Conservation (phyloP, 2,888 invertebrate genomes). For the Onthophagus sagittarius region DNA sequence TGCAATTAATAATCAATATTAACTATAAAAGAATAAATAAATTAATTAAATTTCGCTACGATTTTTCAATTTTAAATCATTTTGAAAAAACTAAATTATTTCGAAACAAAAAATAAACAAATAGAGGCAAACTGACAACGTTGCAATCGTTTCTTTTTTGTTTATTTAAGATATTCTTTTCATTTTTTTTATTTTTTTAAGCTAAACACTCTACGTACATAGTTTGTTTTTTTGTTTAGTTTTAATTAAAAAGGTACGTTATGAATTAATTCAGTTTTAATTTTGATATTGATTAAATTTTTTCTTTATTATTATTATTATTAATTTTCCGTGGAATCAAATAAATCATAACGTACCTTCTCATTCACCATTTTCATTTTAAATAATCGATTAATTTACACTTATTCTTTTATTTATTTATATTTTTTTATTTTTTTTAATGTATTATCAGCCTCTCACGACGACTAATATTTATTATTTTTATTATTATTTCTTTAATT, state of each 20-base stretch:
- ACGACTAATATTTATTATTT: neutral
- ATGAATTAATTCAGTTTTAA: neutral
- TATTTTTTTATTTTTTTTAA: neutral
- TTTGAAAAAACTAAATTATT: too few species aligned
- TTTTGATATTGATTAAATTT: too few species aligned
- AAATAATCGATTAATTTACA: neutral
- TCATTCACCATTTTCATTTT: neutral
- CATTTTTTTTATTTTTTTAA: neutral
- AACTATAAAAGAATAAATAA: too few species aligned
- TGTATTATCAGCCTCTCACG: neutral
- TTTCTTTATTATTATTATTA: too few species aligned
- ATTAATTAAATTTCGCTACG: neutral
- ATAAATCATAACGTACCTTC: neutral
- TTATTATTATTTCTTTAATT: neutral
- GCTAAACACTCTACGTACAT: constrained; percentile 22
- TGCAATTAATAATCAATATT: constrained; percentile 36
- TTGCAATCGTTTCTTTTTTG: neutral
- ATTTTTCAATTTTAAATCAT: neutral
- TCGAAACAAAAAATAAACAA: neutral
- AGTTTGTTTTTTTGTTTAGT: constrained; percentile 5
- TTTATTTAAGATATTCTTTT: neutral
- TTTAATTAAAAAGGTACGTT: neutral
- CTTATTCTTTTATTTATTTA: neutral
- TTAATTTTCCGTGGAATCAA: too few species aligned
- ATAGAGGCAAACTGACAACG: neutral